Conservation (phyloP, 2,113 vertebrate species). For the Hyaena hyaena region DNA sequence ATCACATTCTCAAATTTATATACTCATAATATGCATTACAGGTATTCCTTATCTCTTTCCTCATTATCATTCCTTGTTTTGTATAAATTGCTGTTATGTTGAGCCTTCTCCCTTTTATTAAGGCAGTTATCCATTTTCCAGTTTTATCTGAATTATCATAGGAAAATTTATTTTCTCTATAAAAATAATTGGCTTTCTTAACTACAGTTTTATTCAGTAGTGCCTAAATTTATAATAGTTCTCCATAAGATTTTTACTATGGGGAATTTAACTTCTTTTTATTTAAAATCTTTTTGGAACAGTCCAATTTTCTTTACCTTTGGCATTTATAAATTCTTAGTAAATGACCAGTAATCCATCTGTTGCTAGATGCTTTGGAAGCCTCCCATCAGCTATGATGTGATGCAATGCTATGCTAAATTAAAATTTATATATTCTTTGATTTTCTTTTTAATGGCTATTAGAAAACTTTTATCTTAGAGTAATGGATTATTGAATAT, state of each 20-base stretch:
- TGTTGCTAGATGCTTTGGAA: conserved; percentile 82
- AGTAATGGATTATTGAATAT: conserved; percentile 87
- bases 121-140: conserved; percentile 85
- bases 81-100: conserved; percentile 83
- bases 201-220: conserved; percentile 86
- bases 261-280: conserved; percentile 84
- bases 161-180: conserved; percentile 87
- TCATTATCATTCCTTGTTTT: conserved; percentile 85
- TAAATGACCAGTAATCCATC: conserved; percentile 80
- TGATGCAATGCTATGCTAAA: conserved; percentile 82
- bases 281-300: conserved; percentile 84
- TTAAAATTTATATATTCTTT: conserved; percentile 88
- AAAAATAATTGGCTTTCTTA: conserved; percentile 89
- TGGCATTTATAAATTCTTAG: conserved; percentile 81
- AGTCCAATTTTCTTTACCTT: conserved; percentile 84
- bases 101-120: conserved; percentile 84
- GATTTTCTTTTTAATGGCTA: conserved; percentile 86
- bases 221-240: conserved; percentile 84
- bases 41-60: conserved; percentile 71
- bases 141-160: conserved; percentile 87
- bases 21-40: conserved; percentile 76
- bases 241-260: conserved; percentile 84
- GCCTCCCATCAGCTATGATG: conserved; percentile 74
- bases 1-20: conserved; percentile 74
- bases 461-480: conserved; percentile 88